Evolutionary conservation across 1,140 invertebrate species (phyloP), one percentile per base, ranked within the genome.

Genomic region (Venustaconcha ellipsiformis): DNA sequence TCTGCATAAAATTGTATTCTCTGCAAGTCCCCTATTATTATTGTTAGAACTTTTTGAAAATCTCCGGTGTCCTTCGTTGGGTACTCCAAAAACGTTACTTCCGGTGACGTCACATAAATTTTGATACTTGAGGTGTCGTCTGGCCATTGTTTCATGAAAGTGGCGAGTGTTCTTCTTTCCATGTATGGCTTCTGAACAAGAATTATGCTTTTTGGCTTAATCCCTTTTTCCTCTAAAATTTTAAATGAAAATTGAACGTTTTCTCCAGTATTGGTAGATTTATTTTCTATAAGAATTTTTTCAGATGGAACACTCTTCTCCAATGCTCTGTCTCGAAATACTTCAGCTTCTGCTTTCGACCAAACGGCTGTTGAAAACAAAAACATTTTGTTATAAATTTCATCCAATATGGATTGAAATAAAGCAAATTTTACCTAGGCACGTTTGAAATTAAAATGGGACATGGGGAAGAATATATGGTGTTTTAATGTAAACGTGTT

Each of bases 101-200:
- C 77, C 30, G 84, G 82, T 65, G 86, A 86, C 62, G 80, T 82
- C 58, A 87, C 82, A 13, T 65, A 26, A 6, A 83, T 70, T 30
- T 20, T 15, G 14, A 26, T 26, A 1, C 26, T 65, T 30, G 57
- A 18, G 18, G 72, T 26, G 2, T 70, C 58, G 14, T 63, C 73
- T 17, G 80, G 78, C 83, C 83, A 87, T 69, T 87, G 84, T 72
- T 86, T 86, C 79, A 79, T 73, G 60, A 87, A 87, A n/a, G 86
- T 87, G 58, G 84, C 81, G 26, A 78, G 78, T 30, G 82, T 75
- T 18, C 86, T 76, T 20, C 82, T 72, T 55, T 84, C 86, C 84
- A 86, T 85, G 57, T 83, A 80, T 1, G 84, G 85, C 65, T 83
- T 86, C 55, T 85, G 83, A 30, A 85, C 86, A 57, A 87, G 60